Conservation (phyloP, 2,888 invertebrate genomes). For the Piscicola geometra region DNA sequence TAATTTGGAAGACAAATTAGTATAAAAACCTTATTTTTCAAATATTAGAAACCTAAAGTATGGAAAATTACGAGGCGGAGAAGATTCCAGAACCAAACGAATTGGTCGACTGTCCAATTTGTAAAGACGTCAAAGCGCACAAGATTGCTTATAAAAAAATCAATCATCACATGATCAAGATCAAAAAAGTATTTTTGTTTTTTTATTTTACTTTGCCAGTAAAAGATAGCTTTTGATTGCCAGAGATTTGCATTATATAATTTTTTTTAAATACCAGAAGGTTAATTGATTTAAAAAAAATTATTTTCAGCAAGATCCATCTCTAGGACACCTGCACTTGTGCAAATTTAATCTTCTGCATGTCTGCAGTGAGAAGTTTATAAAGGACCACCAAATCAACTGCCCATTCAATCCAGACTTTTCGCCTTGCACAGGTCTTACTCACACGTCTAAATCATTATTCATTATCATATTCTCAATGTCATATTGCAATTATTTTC, state of each 20-base stretch:
- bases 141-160: background rate
- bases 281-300: too few relatives aligned
- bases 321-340: background rate
- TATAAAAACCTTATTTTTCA: too few relatives aligned
- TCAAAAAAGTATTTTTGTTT: background rate
- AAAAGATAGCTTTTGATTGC: background rate
- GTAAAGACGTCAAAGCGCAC: background rate
- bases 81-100: too few relatives aligned
- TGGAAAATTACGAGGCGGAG: too few relatives aligned
- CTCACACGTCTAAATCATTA: too few relatives aligned
- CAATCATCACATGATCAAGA: constrained; percentile 5
- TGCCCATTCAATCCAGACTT: constrained; percentile 8
- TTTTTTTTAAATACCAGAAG: too few relatives aligned
- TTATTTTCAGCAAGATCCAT: background rate
- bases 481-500: background rate
- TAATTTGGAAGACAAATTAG: too few relatives aligned
- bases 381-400: background rate
- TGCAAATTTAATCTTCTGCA: background rate
- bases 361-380: background rate
- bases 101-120: background rate
- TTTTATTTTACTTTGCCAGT: background rate
- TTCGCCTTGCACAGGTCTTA: background rate
- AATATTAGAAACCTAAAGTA: too few relatives aligned
- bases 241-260: too few relatives aligned
- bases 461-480: background rate